Evolutionary conservation across 2,113 vertebrate genomes (phyloP), one percentile per base, ranked within the genome.

Genomic region (Tachysurus vachellii): DNA sequence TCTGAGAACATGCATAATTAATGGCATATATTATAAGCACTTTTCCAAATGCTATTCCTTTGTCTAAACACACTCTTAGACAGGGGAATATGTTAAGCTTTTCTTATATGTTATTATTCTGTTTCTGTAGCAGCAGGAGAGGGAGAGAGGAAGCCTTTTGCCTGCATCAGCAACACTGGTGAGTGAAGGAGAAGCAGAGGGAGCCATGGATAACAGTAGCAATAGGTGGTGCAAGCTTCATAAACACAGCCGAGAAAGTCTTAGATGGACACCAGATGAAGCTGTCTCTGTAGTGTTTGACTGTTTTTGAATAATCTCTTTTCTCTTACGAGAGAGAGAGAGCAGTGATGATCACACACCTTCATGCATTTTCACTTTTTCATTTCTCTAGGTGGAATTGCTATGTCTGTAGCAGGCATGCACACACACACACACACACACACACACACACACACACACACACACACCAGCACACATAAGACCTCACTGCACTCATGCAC

Each of bases 131-230:
- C 31, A 75, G 31, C 53, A 21, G 59, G 68, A 26, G 83, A 44
- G 23, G 10, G 11, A 54, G 36, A 84, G 53, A 84, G 1, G 9
- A 21, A 68, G 75, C 53, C n/a, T 31, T 95, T 92, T 93, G 92
- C 91, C 92, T 94, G 94, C 91, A 92, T 95, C 93, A 95, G 94
- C 94, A 94, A 93, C 91, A 92, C 92, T 89, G 83, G 86, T 84
- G 84, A 85, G 79, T 80, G 68, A 70, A 53, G 53, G 79, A 83
- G 68, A 44, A 42, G n/a, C 56, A 83, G 54, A 82, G 28, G 44
- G 42, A 76, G 71, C 77, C 68, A 89, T 87, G 83, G n/a, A 70
- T 80, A 77, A 87, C 80, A 53, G 19, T 83, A 90, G 89, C 84
- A 90, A 87, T 89, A 90, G 94, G 92, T 93, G 89, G 93, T 92